Base-by-base conservation (phyloP, 2,888 invertebrate genomes). In the Bembecia ichneumoniformis region DNA sequence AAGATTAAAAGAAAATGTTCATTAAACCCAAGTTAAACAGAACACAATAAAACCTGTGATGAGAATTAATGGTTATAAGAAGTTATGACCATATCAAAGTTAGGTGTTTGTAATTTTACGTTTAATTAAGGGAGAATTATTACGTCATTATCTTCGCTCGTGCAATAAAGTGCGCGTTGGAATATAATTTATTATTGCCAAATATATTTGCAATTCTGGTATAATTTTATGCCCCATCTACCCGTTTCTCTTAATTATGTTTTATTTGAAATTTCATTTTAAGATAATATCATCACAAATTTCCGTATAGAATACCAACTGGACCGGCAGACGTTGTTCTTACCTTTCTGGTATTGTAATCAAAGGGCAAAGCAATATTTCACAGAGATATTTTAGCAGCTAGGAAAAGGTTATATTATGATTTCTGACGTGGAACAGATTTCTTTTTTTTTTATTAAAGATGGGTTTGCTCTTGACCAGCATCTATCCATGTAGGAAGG, bases 61-160 rank as follows among this genome's bases (percentile, higher is more conserved):
- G 40, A 40, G 14, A 40, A 40, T 40, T 40, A 40, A 40, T 40
- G 40, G 11, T 40, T 13, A 40, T 40, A 52, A 44, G 51, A 52
- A 52, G 54, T 52, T 52, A 55, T 54, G 49, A 54, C 51, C 49
- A 51, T 54, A 15, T 15, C 17, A 40, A 44, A 56, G 28, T 54
- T 56, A 56, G 51, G 50, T 48, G 51, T 51, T 49, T 51, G 54
- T 56, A 51, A 52, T 56, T 56, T 35, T 47, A 47, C 34, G 34
- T 35, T 47, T 28, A 47, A 58, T 57, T 61, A 59, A 53, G 51
- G 48, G 55, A 57, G 58, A 64, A 51, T 64, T 64, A 60, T 58
- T 50, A 55, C 52, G 55, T 60, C 56, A 59, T 60, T 55, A 56
- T 51, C 51, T 50, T n/a, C 15, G 43, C 48, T 52, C 50, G 52